Conservation (phyloP, 2,888 invertebrate genomes). For the Dicyrtomina minuta region DNA sequence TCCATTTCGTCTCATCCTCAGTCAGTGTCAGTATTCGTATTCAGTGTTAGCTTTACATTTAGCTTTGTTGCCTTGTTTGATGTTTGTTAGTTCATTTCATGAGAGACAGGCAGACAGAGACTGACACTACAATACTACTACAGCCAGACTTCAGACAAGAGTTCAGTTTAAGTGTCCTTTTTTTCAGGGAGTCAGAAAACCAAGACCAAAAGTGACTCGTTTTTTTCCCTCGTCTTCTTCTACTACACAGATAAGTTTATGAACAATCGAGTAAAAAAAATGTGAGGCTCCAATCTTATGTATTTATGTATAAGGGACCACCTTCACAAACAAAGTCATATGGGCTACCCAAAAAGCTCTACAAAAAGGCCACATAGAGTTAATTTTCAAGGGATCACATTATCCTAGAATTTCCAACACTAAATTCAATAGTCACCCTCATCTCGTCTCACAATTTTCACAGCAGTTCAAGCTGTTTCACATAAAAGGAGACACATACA, state of each 20-base stretch:
- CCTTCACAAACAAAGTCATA: conserved; percentile 6
- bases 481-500: too few species aligned
- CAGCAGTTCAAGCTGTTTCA: conserved; percentile 26
- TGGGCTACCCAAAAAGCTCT: not conserved
- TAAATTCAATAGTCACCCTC: conserved; percentile 25
- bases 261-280: too few species aligned
- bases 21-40: not conserved
- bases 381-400: conserved; percentile 32
- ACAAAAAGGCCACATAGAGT: conserved; percentile 23
- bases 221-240: not conserved
- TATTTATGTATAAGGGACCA: conserved; percentile 16
- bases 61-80: not conserved
- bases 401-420: not conserved
- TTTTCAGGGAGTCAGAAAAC: not conserved
- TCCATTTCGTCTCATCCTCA: too few species aligned
- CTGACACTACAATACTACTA: too few species aligned
- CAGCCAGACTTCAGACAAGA: not conserved
- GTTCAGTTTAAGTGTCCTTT: conserved; percentile 16
- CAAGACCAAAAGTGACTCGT: not conserved
- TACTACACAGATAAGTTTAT: not conserved
- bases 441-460: conserved; percentile 13
- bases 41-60: not conserved
- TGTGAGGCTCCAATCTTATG: too few species aligned
- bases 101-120: conserved; percentile 1
- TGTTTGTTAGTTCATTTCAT: not conserved